These are phyloP conservation scores for Eulemur coronatus DNA, from an alignment of 2,797 vertebrate species.

Conservation along the genomic window DNA sequence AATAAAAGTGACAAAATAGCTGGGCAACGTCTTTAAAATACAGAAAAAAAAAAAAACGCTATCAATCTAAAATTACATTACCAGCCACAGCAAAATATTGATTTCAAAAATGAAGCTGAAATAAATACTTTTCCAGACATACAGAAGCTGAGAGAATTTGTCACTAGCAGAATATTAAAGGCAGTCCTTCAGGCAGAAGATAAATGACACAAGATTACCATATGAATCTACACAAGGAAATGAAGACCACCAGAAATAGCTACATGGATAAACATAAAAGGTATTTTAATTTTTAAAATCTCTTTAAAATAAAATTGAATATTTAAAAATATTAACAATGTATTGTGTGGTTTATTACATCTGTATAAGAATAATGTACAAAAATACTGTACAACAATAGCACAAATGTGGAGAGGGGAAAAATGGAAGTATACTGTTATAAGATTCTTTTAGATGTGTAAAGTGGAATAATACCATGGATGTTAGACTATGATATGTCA, in stretches of 20 bases:
- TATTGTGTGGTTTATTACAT: background rate
- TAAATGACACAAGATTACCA: background rate
- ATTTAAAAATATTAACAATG: background rate
- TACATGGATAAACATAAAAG: background rate
- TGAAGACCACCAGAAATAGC: background rate
- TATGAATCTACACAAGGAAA: no score
- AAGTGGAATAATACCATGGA: background rate
- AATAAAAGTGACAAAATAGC: background rate
- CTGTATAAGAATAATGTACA: background rate
- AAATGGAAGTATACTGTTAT: background rate
- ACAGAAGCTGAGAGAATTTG: background rate
- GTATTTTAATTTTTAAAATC: background rate
- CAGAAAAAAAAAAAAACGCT: no score
- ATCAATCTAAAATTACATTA: background rate
- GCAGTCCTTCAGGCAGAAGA: background rate
- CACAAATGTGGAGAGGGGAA: background rate
- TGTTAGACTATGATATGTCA: background rate
- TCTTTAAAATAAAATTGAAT: background rate
- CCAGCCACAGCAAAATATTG: background rate
- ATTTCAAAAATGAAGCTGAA: background rate
- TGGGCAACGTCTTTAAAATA: no score
- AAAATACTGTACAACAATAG: background rate
- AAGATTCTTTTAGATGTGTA: background rate
- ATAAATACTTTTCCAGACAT: background rate
- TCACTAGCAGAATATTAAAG: background rate